Evolutionary conservation across 1,140 invertebrate genomes (phyloP).

Genomic region (Brachionus calyciflorus): DNA sequence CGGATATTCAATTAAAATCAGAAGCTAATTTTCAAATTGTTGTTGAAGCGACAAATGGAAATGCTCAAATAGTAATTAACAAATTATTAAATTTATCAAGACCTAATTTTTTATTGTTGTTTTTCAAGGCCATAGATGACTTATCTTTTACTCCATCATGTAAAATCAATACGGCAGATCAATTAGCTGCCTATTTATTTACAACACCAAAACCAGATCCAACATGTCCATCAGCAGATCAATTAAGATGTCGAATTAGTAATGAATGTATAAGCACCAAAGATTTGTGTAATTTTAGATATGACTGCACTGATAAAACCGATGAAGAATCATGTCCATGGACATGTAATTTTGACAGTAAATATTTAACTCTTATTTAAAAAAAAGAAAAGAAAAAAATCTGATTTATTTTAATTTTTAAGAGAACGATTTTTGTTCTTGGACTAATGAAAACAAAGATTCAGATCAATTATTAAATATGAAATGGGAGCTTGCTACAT

Average conservation of each 20-base stretch:
- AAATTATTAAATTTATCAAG: not conserved
- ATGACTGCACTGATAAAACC: slow-evolving; percentile 53
- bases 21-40: not conserved
- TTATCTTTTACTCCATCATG: slow-evolving; percentile 53
- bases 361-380: not conserved
- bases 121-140: slow-evolving; percentile 54
- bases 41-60: not conserved
- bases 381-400: not conserved
- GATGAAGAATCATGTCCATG: slow-evolving; percentile 54
- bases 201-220: slow-evolving; percentile 11
- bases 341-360: slow-evolving; percentile 43
- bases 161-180: not conserved
- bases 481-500: not conserved
- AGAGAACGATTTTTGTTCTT: not conserved
- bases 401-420: not conserved
- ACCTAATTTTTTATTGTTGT: not conserved
- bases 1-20: too few species aligned
- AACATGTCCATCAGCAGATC: slow-evolving; percentile 4
- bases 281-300: slow-evolving; percentile 54
- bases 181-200: not conserved
- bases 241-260: slow-evolving; percentile 12
- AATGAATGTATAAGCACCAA: slow-evolving; percentile 49
- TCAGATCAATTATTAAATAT: not conserved
- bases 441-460: not conserved
- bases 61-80: not conserved